Evolutionary conservation across 2,888 invertebrate genomes (phyloP).

Genomic region (Lissocephala sabroskyi): DNA sequence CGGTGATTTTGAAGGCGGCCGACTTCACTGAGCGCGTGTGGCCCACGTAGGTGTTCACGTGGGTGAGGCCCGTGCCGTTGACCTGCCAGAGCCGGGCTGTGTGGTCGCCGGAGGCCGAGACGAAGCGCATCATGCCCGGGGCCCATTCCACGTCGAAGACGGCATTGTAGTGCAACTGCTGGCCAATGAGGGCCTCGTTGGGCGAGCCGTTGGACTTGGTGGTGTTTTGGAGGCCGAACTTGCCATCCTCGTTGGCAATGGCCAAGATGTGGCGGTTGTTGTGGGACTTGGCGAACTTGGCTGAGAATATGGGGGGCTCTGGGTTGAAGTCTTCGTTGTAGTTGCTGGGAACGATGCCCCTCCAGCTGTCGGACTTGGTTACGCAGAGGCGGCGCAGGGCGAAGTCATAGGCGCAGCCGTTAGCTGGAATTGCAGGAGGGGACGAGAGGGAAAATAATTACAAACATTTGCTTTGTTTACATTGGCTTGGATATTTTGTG

Average conservation of each 20-base stretch:
- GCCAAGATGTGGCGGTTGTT: constrained; percentile 83
- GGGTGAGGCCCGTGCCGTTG: constrained; percentile 73
- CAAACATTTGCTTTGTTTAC: constrained; percentile 20
- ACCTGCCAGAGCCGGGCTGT: constrained; percentile 87
- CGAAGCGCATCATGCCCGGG: constrained; percentile 81
- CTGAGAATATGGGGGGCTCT: constrained; percentile 85
- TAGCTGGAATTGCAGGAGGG: constrained; percentile 70
- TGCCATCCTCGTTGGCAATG: constrained; percentile 90
- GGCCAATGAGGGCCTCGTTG: constrained; percentile 73
- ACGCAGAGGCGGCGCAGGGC: constrained; percentile 79
- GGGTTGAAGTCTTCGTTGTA: constrained; percentile 75
- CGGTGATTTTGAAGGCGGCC: constrained; percentile 81
- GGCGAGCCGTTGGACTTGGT: constrained; percentile 64
- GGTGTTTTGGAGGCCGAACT: constrained; percentile 75
- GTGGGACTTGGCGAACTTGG: constrained; percentile 81
- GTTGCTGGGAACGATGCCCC: constrained; percentile 75
- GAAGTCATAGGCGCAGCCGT: constrained; percentile 77
- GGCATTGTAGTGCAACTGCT: constrained; percentile 86
- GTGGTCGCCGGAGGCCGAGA: constrained; percentile 91
- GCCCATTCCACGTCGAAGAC: constrained; percentile 93
- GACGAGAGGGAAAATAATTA: neutral
- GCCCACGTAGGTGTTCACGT: constrained; percentile 78
- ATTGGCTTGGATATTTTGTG: constrained; percentile 6
- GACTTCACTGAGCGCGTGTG: constrained; percentile 89
- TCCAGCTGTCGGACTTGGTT: constrained; percentile 77